Base-by-base conservation (phyloP, 2,797 vertebrate genomes). In the Linurgus olivaceus region DNA sequence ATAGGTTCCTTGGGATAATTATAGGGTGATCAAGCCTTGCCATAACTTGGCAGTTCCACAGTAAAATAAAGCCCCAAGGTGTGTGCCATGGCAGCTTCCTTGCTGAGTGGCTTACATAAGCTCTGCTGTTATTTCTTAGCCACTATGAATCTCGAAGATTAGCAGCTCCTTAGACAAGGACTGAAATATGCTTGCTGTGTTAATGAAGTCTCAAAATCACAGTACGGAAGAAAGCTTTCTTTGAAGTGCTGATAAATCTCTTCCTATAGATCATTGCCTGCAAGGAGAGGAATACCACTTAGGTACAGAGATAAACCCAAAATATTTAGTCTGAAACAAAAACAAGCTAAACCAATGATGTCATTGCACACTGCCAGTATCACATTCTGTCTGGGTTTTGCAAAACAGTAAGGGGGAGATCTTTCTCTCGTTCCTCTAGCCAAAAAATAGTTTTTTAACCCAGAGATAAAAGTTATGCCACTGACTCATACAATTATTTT, bases 161-260 rank as follows among this genome's bases (percentile, higher is more conserved):
- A 95, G 52, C 67, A 93, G 1, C 72, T 62, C 57, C 48, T 70
- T 83, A 89, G 54, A 87, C 65, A 86, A 81, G 71, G 59, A 38
- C 63, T 86, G 67, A 94, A 96, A 79, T 84, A 70, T 48, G 38
- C 67, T 85, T 91, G 38, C n/a, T 85, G 55, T 74, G 40, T 76
- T 97, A 94, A 96, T 74, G 61, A 94, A 94, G 38, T 65, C 90
- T 94, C 61, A 80, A 81, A 93, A 86, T 70, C 15, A 0, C 6
- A 0, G 33, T 54, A 50, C 4, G 38, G 61, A 85, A 70, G 65
- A 91, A 73, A 45, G 8, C 23, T 80, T 82, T 62, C 10, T 12
- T 59, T 82, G 77, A 76, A 65, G n/a, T 45, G 19, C 42, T 89
- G 80, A 80, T 93, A 74, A 89, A 86, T 92, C 37, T 77, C 52